Evolutionary conservation across 2,113 vertebrate species (phyloP).

Genomic region (Merops nubicus): DNA sequence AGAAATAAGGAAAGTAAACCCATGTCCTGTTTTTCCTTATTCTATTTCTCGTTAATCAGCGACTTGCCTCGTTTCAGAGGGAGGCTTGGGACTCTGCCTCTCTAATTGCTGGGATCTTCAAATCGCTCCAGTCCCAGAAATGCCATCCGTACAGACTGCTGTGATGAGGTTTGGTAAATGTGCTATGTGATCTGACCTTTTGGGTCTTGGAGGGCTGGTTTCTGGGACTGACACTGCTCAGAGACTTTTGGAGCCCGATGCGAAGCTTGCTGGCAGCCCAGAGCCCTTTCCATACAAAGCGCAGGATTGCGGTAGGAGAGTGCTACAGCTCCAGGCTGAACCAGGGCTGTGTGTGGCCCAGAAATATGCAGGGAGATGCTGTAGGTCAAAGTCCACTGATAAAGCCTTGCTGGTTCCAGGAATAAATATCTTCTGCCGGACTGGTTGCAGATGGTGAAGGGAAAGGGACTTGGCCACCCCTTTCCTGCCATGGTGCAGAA

Average conservation of each 20-base stretch:
- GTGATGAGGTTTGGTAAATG: neutral
- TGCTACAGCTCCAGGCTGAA: neutral
- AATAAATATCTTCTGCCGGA: neutral
- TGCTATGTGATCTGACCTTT: neutral
- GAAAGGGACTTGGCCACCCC: neutral
- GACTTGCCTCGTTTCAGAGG: neutral
- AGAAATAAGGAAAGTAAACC: neutral
- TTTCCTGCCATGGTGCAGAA: neutral
- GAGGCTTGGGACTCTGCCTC: neutral
- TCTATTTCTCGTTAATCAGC: neutral
- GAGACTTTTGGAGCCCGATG: neutral
- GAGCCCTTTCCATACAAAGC: neutral
- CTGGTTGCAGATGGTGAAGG: neutral
- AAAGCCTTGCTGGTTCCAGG: neutral
- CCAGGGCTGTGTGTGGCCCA: neutral
- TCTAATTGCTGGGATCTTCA: neutral
- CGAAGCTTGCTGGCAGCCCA: neutral
- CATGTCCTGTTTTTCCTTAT: constrained; percentile 29
- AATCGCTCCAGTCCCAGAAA: neutral
- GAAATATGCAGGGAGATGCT: neutral
- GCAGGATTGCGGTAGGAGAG: neutral
- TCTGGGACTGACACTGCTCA: neutral
- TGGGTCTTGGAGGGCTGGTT: neutral
- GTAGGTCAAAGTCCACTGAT: neutral
- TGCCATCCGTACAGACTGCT: neutral